Percentiles rank a stretch among this genome's conserved stretches.
Evolutionary conservation across 1,140 invertebrate genomes (phyloP).

Genomic region (Branchinecta lindahli): DNA sequence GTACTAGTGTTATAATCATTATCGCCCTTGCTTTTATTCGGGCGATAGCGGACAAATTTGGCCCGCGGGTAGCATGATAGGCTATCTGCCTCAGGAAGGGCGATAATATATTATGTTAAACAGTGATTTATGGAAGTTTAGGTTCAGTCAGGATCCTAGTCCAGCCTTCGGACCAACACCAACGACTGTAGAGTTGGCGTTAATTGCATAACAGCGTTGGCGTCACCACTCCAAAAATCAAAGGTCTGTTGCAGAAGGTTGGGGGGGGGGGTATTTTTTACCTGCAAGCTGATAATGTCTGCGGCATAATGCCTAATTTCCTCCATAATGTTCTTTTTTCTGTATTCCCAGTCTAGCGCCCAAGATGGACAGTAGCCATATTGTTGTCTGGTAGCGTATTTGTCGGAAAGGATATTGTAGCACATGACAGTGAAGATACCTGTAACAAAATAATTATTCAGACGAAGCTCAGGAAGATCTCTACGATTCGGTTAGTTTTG

Average conservation of each 20-base stretch:
- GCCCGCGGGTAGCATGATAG: no score
- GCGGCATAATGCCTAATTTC: conserved; percentile 92
- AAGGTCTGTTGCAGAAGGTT: not conserved
- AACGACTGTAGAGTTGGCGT: no score
- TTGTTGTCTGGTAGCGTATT: conserved; percentile 93
- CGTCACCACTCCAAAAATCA: no score
- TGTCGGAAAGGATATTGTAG: conserved; percentile 98
- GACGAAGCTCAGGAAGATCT: conserved; percentile 12
- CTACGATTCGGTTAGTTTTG: not conserved
- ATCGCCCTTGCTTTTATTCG: no score
- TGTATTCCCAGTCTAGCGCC: conserved; percentile 95
- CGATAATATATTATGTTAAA: no score
- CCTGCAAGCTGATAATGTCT: conserved; percentile 88
- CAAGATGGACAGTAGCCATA: conserved; percentile 94
- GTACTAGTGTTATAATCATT: no score
- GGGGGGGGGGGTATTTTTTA: conserved; percentile 26
- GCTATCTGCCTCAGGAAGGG: no score
- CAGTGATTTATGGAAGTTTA: no score
- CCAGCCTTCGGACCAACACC: no score
- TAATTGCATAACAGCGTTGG: no score
- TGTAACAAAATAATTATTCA: conserved; percentile 29
- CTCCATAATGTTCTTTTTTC: conserved; percentile 92
- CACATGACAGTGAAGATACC: conserved; percentile 98
- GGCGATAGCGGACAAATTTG: no score
- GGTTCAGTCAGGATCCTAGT: no score